Evolutionary conservation across 2,113 vertebrate species (phyloP).

Genomic region (Thinocorus orbignyianus): DNA sequence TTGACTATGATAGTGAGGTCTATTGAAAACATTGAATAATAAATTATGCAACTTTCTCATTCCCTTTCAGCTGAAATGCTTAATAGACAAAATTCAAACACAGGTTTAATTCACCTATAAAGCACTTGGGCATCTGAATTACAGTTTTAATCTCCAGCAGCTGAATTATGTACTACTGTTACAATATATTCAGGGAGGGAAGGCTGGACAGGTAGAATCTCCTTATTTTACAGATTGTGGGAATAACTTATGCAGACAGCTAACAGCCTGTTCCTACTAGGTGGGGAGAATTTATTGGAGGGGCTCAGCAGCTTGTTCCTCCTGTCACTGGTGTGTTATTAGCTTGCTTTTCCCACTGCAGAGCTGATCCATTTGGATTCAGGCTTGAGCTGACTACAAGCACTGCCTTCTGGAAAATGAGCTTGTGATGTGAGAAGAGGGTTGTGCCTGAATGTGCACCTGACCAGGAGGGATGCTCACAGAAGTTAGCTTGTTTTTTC

Average conservation of each 20-base stretch:
- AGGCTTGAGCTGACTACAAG: not conserved
- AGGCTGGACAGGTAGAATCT: constrained; percentile 4
- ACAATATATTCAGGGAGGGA: not conserved
- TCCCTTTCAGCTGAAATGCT: constrained; percentile 19
- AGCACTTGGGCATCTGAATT: constrained; percentile 36
- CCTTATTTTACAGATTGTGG: not conserved
- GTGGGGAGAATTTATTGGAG: constrained; percentile 12
- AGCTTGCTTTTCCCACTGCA: not conserved
- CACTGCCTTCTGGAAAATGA: not conserved
- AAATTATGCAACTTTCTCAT: constrained; percentile 21
- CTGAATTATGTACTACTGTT: constrained; percentile 32
- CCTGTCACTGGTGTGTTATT: not conserved
- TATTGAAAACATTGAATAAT: constrained; percentile 31
- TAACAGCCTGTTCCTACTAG: constrained; percentile 16
- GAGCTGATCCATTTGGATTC: not conserved
- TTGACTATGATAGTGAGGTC: not conserved
- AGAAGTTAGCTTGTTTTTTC: not conserved
- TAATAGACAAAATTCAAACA: constrained; percentile 32
- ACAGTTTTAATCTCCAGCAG: constrained; percentile 43
- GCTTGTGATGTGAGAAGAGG: not conserved
- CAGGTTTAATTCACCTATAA: constrained; percentile 38
- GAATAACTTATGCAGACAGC: constrained; percentile 33
- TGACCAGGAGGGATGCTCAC: not conserved
- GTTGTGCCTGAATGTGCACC: not conserved
- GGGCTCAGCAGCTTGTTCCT: not conserved